Conservation (phyloP, 2,888 invertebrate genomes). For the Chironomus tentans region DNA sequence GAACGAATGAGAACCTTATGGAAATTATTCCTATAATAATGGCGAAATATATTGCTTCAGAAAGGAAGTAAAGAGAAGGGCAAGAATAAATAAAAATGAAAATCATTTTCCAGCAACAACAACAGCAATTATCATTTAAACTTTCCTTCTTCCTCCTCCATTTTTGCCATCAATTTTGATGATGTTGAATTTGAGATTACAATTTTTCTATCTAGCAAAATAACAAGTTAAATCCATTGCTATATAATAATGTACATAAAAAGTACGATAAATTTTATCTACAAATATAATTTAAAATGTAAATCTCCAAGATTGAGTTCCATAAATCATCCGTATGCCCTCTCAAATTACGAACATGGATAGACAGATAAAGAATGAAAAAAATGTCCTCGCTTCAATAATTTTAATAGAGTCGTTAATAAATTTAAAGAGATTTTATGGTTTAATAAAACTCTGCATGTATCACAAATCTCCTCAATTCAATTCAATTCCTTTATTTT, state of each 20-base stretch:
- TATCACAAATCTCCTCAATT: not conserved
- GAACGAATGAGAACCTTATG: too few relatives aligned
- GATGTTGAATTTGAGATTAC: not conserved
- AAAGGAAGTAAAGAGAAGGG: too few relatives aligned
- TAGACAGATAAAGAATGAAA: too few relatives aligned
- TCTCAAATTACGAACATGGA: not conserved
- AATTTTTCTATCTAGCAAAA: not conserved
- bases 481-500: not conserved
- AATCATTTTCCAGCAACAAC: too few relatives aligned
- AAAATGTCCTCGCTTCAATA: conserved; percentile 3
- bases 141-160: too few relatives aligned
- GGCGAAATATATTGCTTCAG: too few relatives aligned
- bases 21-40: too few relatives aligned
- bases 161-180: not conserved
- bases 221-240: not conserved
- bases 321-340: conserved; percentile 4
- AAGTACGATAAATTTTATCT: not conserved
- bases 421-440: conserved; percentile 26
- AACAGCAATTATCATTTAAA: too few relatives aligned
- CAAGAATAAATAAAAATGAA: too few relatives aligned
- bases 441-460: conserved; percentile 15
- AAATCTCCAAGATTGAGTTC: conserved; percentile 1
- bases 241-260: not conserved
- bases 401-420: conserved; percentile 14
- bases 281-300: conserved; percentile 5